Base-by-base conservation (phyloP, 1,140 invertebrate genomes). In the Conus betulinus region DNA sequence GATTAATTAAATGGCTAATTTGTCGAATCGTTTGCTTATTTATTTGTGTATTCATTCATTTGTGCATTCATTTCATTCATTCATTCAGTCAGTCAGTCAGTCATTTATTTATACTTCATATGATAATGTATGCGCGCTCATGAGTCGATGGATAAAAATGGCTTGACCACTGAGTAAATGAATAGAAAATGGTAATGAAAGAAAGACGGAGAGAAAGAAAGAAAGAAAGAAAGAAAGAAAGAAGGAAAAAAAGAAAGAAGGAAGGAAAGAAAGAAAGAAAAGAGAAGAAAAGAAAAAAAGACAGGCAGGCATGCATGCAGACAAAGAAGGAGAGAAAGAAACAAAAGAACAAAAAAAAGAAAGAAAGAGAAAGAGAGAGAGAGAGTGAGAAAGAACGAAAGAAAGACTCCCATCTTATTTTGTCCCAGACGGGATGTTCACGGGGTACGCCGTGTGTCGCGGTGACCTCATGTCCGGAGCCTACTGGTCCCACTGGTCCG, bases 381-480 rank as follows among this genome's bases (percentile, higher is more conserved):
- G 67, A 20, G 67, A 71, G 67, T 23, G 23, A 57, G 57, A 15
- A 15, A 15, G 57, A 60, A 11, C 8, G 57, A 74, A 17, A 7
- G 20, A 20, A 81, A 81, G n/a, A 2, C 51, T 81, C 6, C 84
- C 39, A 78, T 39, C 39, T 78, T 53, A 23, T 15, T 53, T n/a
- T 52, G 13, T 39, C 17, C 67, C 81, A 88, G 91, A 91, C 39
- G 89, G 87, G 0, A 82, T 89, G n/a, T 85, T 87, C 23, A 88
- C 89, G 8, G 93, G 91, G 25, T 89, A 88, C n/a, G 92, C 92
- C 3, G 88, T 88, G 71, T 93, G 92, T 84, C 87, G 88, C 39
- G 93, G 92, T 15, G 89, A 93, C 79, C 91, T 91, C 67, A 71
- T 89, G 20, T 90, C 84, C 8, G 91, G 92, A 4, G 90, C 91